Base-by-base conservation (phyloP, 2,888 invertebrate genomes). In the Latrodectus hesperus region DNA sequence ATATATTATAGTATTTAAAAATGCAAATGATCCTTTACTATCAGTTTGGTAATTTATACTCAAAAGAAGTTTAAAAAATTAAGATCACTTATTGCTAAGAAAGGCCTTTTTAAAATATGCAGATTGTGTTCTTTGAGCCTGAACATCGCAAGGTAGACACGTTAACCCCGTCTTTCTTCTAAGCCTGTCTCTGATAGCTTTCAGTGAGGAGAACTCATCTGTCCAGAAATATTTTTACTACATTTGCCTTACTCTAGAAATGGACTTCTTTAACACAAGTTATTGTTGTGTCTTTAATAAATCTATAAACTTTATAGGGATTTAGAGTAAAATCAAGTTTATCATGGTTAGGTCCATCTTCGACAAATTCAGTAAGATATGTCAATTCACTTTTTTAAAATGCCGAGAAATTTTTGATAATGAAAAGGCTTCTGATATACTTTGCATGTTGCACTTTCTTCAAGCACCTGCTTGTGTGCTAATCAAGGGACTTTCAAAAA, bases 91-190 rank as follows among this genome's bases (percentile, higher is more conserved):
- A n/a, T n/a, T 60, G 71, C 8, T 12, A 16, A 79, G 38, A 12
- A 79, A 17, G 71, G 60, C 64, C 3, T 71, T 79, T 16, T 71
- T 71, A 79, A 79, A 79, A 14, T 55, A 55, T 71, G 79, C 79
- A 53, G 55, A 55, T 71, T 79, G 38, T 38, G 60, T 71, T 60
- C 49, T 38, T 38, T 71, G 71, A 26, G 60, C 49, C 16, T 60
- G 79, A 78, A 52, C 67, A 78, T 78, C n/a, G 3, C 68, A 51
- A 22, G 52, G 70, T 12, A 52, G 17, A 0, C 0, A 68, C 22
- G 68, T 53, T 14, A 68, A 70, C 68, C 70, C 53, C 11, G 68
- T 2, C 38, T 78, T 78, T 68, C 68, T 67, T 22, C 68, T 78
- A 52, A 68, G 53, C n/a, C 17, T 78, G 70, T 67, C 70, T 52